These are phyloP conservation scores for Urocynchramus pylzowi DNA, from an alignment of 2,113 vertebrate genomes.

Conservation along the genomic window DNA sequence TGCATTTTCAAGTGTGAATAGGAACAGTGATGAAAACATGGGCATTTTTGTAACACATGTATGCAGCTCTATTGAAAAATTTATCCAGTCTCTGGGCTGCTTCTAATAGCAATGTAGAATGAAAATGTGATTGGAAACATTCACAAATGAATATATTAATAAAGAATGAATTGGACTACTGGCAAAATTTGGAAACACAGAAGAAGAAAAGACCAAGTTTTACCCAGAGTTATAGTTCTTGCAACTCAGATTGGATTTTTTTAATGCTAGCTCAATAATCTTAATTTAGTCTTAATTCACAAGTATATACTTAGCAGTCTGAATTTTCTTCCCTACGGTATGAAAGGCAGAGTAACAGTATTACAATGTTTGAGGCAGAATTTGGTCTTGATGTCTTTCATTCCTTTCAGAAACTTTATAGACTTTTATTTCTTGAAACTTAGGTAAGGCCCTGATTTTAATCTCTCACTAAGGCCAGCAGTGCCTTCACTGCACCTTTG, in stretches of 20 bases:
- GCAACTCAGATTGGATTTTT: neutral
- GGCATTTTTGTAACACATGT: neutral
- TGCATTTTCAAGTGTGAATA: slow-evolving; percentile 22
- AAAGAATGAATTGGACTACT: neutral
- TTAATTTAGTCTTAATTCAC: neutral
- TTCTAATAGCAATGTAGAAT: neutral
- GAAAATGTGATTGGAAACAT: neutral
- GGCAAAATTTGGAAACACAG: neutral
- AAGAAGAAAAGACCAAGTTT: neutral
- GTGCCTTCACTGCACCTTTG: neutral
- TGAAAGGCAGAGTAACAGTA: neutral
- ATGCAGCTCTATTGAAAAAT: neutral
- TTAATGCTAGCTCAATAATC: neutral
- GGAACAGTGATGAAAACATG: neutral
- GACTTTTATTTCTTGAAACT: neutral
- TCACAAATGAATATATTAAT: neutral
- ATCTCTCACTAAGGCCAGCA: neutral
- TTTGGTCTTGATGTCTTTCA: neutral
- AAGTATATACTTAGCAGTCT: neutral
- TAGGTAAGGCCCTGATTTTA: neutral
- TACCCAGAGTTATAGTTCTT: neutral
- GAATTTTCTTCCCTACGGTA: neutral
- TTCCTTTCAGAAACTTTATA: neutral
- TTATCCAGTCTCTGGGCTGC: neutral
- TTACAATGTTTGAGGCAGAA: neutral